Evolutionary conservation across 1,140 invertebrate species (phyloP).

Genomic region (Drosophila triauraria): DNA sequence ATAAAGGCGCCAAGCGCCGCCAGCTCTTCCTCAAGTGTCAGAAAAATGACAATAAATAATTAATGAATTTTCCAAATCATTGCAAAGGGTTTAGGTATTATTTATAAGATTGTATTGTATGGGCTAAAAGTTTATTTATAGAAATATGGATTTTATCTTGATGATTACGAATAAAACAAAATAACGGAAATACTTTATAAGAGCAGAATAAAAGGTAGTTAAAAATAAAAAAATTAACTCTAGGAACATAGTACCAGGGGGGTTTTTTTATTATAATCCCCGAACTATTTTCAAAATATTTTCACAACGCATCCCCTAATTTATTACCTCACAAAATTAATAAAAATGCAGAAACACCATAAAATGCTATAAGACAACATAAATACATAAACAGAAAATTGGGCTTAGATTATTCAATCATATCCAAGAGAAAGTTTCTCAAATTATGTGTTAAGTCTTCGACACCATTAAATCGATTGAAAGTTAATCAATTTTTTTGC

Average conservation of each 20-base stretch:
- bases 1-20: slow-evolving; percentile 23
- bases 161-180: not conserved
- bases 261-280: not conserved
- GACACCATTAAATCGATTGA: not conserved
- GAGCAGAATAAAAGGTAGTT: no score
- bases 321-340: not conserved
- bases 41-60: slow-evolving; percentile 62
- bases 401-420: slow-evolving; percentile 5
- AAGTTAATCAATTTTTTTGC: slow-evolving; percentile 5
- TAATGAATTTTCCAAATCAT: slow-evolving; percentile 13
- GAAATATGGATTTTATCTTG: not conserved
- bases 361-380: not conserved
- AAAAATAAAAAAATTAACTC: no score
- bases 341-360: no score
- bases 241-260: no score
- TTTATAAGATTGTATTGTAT: not conserved
- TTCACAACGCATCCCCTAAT: not conserved
- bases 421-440: slow-evolving; percentile 1
- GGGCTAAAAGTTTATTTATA: not conserved
- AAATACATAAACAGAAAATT: not conserved
- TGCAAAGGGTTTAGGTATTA: not conserved
- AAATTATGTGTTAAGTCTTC: slow-evolving; percentile 1
- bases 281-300: not conserved
- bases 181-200: no score
- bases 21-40: slow-evolving; percentile 36